A percentile compares a stretch with the other conserved stretches of the same genome.
These are phyloP conservation scores for Corbicula japonica DNA, from an alignment of 2,888 invertebrate genomes.

Conservation along the genomic window DNA sequence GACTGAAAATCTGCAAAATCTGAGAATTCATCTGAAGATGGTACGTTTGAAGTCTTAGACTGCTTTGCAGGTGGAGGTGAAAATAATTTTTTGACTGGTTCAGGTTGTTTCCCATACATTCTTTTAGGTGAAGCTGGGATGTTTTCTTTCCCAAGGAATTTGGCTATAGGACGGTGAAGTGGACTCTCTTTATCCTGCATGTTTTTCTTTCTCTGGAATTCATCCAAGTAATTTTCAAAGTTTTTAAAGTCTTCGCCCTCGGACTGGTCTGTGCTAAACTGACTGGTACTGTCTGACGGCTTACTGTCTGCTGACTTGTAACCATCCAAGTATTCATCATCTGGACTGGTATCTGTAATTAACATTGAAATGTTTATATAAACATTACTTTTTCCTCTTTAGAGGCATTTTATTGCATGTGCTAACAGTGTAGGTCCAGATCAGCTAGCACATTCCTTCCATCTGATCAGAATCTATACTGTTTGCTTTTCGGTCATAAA, in stretches of 20 bases:
- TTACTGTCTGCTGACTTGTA: constrained; percentile 78
- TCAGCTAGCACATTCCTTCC: too few relatives aligned
- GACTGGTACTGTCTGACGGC: constrained; percentile 78
- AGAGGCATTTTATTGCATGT: too few relatives aligned
- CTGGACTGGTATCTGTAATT: constrained; percentile 75
- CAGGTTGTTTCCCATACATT: constrained; percentile 31
- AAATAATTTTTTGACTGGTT: too few relatives aligned
- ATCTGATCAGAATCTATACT: too few relatives aligned
- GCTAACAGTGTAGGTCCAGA: too few relatives aligned
- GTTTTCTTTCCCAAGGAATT: constrained; percentile 40
- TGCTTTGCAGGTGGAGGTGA: constrained; percentile 7
- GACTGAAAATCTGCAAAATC: constrained; percentile 81
- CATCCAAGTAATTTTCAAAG: constrained; percentile 81
- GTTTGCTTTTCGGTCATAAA: too few relatives aligned
- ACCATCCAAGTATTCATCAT: constrained; percentile 81
- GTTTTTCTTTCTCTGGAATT: constrained; percentile 74
- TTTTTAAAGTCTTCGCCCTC: constrained; percentile 82
- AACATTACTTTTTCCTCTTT: too few relatives aligned
- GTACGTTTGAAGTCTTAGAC: constrained; percentile 16
- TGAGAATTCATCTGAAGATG: constrained; percentile 66
- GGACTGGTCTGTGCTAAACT: constrained; percentile 81
- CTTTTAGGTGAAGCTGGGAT: constrained; percentile 13
- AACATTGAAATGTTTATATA: too few relatives aligned
- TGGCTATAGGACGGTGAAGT: constrained; percentile 71
- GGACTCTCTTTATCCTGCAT: constrained; percentile 71